Percentiles rank a stretch among this genome's conserved stretches.
Evolutionary conservation across 2,888 invertebrate genomes (phyloP).

Genomic region (Deroplatys truncata): DNA sequence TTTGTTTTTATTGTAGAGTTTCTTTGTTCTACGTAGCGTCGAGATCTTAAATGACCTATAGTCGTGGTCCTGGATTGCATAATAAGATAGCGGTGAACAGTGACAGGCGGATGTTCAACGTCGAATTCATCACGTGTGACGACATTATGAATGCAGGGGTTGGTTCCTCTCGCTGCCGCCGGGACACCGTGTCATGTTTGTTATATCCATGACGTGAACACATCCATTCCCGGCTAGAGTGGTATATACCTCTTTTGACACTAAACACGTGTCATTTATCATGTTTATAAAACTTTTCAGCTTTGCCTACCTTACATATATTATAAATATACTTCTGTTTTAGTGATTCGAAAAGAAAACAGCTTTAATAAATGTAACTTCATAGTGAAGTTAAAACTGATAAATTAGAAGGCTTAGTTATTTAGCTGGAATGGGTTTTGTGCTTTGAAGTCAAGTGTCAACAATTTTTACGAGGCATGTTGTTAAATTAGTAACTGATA

Average conservation of each 20-base stretch:
- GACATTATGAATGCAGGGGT: neutral
- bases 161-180: neutral
- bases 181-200: neutral
- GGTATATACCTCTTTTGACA: neutral
- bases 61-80: neutral
- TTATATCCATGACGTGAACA: neutral
- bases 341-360: no score
- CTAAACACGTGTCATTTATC: neutral
- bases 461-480: no score
- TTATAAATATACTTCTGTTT: no score
- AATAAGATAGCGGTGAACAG: neutral
- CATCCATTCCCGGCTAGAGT: neutral
- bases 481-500: no score
- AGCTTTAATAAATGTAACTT: no score
- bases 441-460: no score
- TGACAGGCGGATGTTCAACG: neutral
- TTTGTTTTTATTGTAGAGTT: neutral
- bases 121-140: neutral
- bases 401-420: no score
- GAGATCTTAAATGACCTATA: neutral
- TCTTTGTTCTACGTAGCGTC: neutral
- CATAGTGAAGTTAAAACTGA: no score
- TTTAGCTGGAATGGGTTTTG: no score
- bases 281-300: neutral
- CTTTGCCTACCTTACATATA: no score